These are phyloP conservation scores for Coenonympha arcania DNA, from an alignment of 2,888 invertebrate species.

Conservation along the genomic window DNA sequence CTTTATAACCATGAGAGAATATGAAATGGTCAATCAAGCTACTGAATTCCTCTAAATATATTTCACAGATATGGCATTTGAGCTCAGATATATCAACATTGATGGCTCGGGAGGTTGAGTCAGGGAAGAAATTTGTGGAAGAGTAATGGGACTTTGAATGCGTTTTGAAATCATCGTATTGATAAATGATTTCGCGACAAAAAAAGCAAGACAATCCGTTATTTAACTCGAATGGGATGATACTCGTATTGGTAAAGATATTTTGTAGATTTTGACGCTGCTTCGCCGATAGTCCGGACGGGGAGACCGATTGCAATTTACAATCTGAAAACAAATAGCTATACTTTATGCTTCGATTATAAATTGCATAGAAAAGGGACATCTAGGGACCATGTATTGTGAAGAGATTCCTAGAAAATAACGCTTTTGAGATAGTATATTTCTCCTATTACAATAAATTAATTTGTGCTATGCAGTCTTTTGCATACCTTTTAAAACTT, in stretches of 20 bases:
- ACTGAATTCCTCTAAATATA: slow-evolving; percentile 25
- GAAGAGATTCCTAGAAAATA: not conserved
- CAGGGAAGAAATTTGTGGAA: slow-evolving; percentile 15
- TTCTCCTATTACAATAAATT: no score
- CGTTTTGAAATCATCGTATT: slow-evolving; percentile 30
- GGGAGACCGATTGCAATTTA: slow-evolving; percentile 29
- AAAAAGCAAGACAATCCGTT: slow-evolving; percentile 32
- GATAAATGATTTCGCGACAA: slow-evolving; percentile 28
- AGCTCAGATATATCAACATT: slow-evolving; percentile 34
- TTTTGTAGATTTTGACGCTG: slow-evolving; percentile 34
- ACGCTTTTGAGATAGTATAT: no score
- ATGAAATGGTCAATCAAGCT: slow-evolving; percentile 29
- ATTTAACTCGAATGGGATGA: slow-evolving; percentile 37
- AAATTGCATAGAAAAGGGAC: slow-evolving; percentile 1
- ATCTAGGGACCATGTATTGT: not conserved
- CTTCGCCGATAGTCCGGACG: slow-evolving; percentile 29
- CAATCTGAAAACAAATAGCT: slow-evolving; percentile 40
- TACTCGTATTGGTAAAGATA: slow-evolving; percentile 34
- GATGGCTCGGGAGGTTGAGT: slow-evolving; percentile 17
- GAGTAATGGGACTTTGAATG: slow-evolving; percentile 34
- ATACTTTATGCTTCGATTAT: slow-evolving; percentile 24
- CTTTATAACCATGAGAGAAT: slow-evolving; percentile 21
- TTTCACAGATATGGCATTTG: slow-evolving; percentile 31
- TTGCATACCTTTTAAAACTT: no score
- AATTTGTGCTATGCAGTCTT: no score